These are phyloP conservation scores for Microtus richardsoni DNA, from an alignment of 2,113 vertebrate species.

Conservation along the genomic window DNA sequence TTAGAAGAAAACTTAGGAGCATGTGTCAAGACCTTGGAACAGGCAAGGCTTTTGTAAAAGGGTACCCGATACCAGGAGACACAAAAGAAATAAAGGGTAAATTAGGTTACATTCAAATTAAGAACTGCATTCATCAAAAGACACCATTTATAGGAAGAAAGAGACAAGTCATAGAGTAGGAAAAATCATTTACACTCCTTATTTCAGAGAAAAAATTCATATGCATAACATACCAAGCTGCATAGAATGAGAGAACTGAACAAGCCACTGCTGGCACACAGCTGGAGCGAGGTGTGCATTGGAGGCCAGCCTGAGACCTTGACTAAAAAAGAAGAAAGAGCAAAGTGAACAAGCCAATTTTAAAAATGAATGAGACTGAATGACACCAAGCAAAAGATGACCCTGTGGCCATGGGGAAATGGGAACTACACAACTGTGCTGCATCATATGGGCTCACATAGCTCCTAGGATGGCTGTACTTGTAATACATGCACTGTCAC, in stretches of 20 bases:
- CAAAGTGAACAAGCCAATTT: background rate
- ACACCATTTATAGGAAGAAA: background rate
- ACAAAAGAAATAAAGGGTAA: conserved; percentile 51
- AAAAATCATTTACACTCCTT: conserved; percentile 13
- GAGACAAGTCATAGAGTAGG: background rate
- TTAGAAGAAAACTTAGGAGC: conserved; percentile 72
- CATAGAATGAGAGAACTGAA: conserved; percentile 2
- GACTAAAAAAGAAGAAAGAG: background rate
- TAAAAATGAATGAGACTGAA: background rate
- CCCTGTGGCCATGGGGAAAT: background rate
- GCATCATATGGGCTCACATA: background rate
- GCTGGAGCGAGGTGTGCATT: background rate
- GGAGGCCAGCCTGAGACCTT: background rate
- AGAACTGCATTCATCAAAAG: conserved; percentile 52
- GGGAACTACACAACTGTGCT: background rate
- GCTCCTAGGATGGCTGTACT: background rate
- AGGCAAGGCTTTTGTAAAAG: conserved; percentile 62
- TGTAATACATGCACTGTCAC: background rate
- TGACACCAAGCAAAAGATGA: background rate
- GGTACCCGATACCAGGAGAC: conserved; percentile 1
- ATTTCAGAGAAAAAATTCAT: conserved; percentile 28
- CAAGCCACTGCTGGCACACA: background rate
- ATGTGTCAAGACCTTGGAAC: conserved; percentile 66
- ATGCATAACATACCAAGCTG: background rate
- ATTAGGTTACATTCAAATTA: conserved; percentile 69